These are phyloP conservation scores for Isichthys henryi DNA, from an alignment of 2,113 vertebrate species.

Conservation along the genomic window DNA sequence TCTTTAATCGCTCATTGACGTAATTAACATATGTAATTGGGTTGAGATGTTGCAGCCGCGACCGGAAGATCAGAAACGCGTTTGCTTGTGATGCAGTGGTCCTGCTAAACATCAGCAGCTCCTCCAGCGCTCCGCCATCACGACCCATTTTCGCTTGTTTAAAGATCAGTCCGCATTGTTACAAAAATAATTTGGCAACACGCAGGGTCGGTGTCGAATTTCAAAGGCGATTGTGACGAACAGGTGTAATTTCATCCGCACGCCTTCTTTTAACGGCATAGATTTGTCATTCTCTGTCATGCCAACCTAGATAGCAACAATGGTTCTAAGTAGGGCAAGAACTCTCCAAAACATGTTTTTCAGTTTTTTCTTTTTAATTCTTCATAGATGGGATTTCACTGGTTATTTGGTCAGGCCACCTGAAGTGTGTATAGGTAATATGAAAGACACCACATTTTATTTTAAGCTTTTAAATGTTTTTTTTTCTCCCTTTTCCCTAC, in stretches of 20 bases:
- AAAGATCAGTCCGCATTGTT: conserved; percentile 69
- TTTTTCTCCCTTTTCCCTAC: neutral
- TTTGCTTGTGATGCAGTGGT: neutral
- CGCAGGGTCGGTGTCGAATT: conserved; percentile 64
- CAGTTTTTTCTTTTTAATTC: conserved; percentile 25
- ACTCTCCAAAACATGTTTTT: conserved; percentile 47
- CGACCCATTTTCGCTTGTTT: conserved; percentile 66
- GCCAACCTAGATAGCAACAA: conserved; percentile 72
- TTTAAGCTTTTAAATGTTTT: neutral
- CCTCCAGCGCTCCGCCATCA: conserved; percentile 38
- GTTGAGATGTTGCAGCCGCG: neutral
- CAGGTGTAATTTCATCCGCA: conserved; percentile 86
- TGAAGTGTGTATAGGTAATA: neutral
- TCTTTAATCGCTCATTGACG: neutral
- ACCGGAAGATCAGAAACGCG: neutral
- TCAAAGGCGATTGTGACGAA: conserved; percentile 81
- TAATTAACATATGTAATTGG: neutral
- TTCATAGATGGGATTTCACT: conserved; percentile 44
- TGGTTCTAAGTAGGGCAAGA: conserved; percentile 58
- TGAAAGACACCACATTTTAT: neutral
- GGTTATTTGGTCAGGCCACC: conserved; percentile 20
- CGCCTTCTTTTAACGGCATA: conserved; percentile 53
- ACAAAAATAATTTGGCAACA: conserved; percentile 77
- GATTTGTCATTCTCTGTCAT: conserved; percentile 66
- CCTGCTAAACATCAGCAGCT: conserved; percentile 20